Evolutionary conservation across 2,113 vertebrate genomes (phyloP).

Genomic region (Phaetusa simplex): DNA sequence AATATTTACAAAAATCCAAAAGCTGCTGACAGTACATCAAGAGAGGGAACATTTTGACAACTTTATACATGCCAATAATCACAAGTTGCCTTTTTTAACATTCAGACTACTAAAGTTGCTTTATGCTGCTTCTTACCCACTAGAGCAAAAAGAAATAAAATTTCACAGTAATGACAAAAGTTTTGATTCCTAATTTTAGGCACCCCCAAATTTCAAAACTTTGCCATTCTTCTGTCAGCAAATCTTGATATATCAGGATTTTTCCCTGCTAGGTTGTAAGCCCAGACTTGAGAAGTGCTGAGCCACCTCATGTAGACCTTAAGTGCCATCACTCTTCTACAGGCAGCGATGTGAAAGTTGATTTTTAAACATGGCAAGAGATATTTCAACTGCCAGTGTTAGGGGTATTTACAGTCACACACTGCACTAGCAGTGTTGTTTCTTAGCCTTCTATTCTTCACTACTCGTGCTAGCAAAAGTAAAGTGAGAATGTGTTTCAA

Average conservation of each 20-base stretch:
- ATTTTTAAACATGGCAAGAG: neutral
- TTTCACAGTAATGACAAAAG: neutral
- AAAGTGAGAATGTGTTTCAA: neutral
- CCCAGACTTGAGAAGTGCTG: neutral
- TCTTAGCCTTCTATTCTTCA: neutral
- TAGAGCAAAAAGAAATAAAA: neutral
- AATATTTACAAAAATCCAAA: slow-evolving; percentile 9
- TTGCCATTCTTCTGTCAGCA: neutral
- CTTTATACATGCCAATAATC: slow-evolving; percentile 12
- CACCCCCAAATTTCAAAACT: neutral
- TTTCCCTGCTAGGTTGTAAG: neutral
- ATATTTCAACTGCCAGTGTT: neutral
- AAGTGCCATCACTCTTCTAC: neutral
- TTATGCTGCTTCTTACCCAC: neutral
- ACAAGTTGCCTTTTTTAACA: neutral
- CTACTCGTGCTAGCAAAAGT: neutral
- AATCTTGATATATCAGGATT: neutral
- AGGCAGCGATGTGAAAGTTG: neutral
- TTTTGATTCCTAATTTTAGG: neutral
- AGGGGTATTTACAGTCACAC: neutral
- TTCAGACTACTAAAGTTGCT: neutral
- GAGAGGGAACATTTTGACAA: slow-evolving; percentile 38
- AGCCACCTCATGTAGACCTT: neutral
- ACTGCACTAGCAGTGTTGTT: neutral
- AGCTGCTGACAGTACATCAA: slow-evolving; percentile 21